Percentiles rank a stretch among this genome's conserved stretches.
phyloP scores from a whole-genome alignment of 2,113 vertebrate genomes.

The Seriola rivoliana region DNA sequence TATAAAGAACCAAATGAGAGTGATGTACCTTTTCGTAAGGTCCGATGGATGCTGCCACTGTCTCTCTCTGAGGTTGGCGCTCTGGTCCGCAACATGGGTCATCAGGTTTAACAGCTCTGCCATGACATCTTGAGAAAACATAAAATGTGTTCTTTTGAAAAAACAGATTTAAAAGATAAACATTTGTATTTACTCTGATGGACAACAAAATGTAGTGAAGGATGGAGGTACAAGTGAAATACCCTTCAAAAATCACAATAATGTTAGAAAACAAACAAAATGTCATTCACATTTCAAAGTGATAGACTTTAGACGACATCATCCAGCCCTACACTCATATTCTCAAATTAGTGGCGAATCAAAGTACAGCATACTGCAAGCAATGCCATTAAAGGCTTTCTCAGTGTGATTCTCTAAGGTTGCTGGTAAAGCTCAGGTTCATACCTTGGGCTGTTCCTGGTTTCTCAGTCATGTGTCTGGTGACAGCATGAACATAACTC shows the following conservation, averaged over 20 bases:
- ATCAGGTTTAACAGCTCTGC: conserved; percentile 75
- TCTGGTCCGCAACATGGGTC: conserved; percentile 61
- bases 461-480: conserved; percentile 65
- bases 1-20: neutral
- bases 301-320: neutral
- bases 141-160: neutral
- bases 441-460: conserved; percentile 34
- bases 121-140: conserved; percentile 59
- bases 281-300: neutral
- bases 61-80: neutral
- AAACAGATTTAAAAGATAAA: neutral
- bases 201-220: neutral
- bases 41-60: conserved; percentile 80
- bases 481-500: conserved; percentile 45
- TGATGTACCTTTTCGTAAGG: conserved; percentile 68
- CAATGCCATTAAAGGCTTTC: neutral
- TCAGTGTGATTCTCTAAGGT: neutral
- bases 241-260: neutral
- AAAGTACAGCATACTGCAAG: too few species aligned
- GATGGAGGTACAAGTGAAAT: neutral
- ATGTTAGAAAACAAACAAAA: neutral
- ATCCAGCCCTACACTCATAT: neutral
- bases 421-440: neutral
- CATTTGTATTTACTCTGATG: too few species aligned
- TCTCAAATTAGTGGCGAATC: too few species aligned